Conservation (phyloP, 2,888 invertebrate species). For the Punctoribates punctum region DNA sequence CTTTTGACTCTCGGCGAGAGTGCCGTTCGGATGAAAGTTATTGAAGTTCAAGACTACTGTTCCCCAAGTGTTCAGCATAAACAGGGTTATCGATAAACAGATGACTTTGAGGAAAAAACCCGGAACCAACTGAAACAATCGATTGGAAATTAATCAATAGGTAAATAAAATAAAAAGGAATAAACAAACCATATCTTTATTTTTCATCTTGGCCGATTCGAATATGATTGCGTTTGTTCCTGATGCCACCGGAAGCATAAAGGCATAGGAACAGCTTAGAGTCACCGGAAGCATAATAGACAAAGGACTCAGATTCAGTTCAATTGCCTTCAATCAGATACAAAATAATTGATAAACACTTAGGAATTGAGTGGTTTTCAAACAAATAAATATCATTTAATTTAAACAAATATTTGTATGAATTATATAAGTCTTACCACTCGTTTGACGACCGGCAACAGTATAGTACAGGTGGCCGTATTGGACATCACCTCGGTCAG, state of each 20-base stretch:
- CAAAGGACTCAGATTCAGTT: constrained; percentile 72
- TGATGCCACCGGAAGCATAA: constrained; percentile 90
- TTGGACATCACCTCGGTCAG: constrained; percentile 86
- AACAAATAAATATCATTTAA: background rate
- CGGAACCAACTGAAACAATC: constrained; percentile 62
- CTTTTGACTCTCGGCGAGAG: background rate
- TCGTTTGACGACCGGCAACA: constrained; percentile 75
- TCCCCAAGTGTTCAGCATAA: constrained; percentile 72
- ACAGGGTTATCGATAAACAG: constrained; percentile 67
- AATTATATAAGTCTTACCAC: constrained; percentile 52
- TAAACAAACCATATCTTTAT: constrained; percentile 67
- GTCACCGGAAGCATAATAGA: constrained; percentile 85
- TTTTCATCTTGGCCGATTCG: constrained; percentile 73
- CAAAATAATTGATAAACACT: background rate
- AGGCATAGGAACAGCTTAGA: constrained; percentile 78
- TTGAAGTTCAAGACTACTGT: constrained; percentile 44
- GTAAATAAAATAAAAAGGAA: background rate
- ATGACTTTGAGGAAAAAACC: constrained; percentile 72
- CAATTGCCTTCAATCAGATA: constrained; percentile 61
- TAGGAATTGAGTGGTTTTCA: background rate
- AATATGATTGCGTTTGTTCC: constrained; percentile 92
- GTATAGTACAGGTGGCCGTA: constrained; percentile 81
- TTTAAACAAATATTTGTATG: background rate
- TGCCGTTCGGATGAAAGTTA: constrained; percentile 5
- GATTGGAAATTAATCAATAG: background rate